Conservation (phyloP, 1,140 invertebrate species). For the Caenorhabditis brenneri region DNA sequence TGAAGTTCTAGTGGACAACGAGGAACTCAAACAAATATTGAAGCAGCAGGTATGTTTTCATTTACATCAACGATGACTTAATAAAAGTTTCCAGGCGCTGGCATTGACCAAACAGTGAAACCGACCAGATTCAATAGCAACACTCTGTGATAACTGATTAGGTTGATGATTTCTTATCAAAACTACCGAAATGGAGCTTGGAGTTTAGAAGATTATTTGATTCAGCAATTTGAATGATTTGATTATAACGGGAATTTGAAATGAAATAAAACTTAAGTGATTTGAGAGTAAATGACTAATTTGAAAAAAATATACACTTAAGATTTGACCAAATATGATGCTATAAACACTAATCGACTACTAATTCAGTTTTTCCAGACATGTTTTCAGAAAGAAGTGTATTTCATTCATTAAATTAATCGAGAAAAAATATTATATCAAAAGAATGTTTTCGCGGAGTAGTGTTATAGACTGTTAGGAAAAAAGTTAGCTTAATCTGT, state of each 20-base stretch:
- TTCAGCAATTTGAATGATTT: too few species aligned
- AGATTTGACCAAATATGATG: too few species aligned
- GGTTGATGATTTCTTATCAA: not conserved
- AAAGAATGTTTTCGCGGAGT: too few species aligned
- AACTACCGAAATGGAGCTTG: too few species aligned
- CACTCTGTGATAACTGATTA: not conserved
- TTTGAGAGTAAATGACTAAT: not conserved
- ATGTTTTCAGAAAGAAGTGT: not conserved
- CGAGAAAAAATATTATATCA: too few species aligned
- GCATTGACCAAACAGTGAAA: not conserved
- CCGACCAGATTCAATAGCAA: not conserved
- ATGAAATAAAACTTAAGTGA: not conserved
- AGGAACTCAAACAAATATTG: not conserved
- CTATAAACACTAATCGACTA: too few species aligned
- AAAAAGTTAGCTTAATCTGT: not conserved
- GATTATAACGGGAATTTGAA: too few species aligned
- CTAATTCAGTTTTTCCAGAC: too few species aligned
- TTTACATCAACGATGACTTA: too few species aligned
- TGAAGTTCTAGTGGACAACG: slow-evolving; percentile 11
- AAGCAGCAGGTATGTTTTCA: not conserved
- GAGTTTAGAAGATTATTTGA: too few species aligned
- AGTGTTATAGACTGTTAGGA: too few species aligned
- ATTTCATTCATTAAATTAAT: too few species aligned
- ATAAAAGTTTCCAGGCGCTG: not conserved
- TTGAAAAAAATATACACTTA: not conserved